Base-by-base conservation (phyloP, 2,888 invertebrate genomes). In the Poecilobothrus nobilitatus region DNA sequence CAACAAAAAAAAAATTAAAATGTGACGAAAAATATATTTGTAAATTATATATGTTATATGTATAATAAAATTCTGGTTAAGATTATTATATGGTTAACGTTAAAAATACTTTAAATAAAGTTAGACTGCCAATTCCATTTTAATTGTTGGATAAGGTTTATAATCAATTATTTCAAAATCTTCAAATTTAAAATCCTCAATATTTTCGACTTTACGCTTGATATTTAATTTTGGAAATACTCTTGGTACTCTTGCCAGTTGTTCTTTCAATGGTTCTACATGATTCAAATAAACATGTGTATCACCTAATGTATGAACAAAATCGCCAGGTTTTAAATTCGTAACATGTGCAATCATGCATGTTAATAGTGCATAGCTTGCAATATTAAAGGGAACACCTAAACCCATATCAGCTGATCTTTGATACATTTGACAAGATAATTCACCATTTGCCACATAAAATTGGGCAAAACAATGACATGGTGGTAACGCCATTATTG, bases 381-480 rank as follows among this genome's bases (percentile, higher is more conserved):
- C 97, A 75, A 99, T 95, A 82, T 98, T 98, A 81, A 98, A 98
- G 15, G 97, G 97, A 0, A 97, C 96, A n/a, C 98, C 98, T 1
- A 98, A 84, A 2, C 97, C 97, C 91, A 98, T 94, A 79, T 99
- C 98, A 9, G 95, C 98, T 75, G 97, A 97, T 73, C 98, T 86
- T 81, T 99, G 98, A 79, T 97, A 97, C 73, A 98, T 81, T 75
- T 95, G 91, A 77, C 96, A 97, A 0, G 94, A 95, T 1, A 99
- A 83, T 79, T 93, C 92, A 1, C 88, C 89, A 74, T 87, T 83
- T 1, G 89, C 86, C 0, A 98, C 97, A 83, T 92, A 95, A 83
- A 99, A 99, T 82, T 98, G 98, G 0, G 89, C 92, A 65, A 99
- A 84, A 76, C 94, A 93, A 78, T 99, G 98, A 76, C 98, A 98